A percentile compares a stretch with the other conserved stretches of the same genome.
Conservation (phyloP, 2,888 invertebrate genomes). For the Eucera pruinosa region DNA sequence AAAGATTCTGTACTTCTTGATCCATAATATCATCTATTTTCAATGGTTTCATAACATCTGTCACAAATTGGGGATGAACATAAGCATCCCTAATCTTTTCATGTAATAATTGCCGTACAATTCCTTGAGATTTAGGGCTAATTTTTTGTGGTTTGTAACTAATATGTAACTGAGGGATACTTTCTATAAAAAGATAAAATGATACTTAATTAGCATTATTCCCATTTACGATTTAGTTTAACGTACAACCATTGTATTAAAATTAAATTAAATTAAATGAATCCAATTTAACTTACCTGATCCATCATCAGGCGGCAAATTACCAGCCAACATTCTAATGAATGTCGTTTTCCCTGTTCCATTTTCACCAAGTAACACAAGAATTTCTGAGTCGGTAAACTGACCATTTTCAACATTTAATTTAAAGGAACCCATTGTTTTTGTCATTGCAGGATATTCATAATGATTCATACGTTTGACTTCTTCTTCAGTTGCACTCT, state of each 20-base stretch:
- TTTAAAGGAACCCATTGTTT: conserved; percentile 92
- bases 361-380: conserved; percentile 98
- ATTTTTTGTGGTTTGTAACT: conserved; percentile 99
- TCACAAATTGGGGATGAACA: conserved; percentile 98
- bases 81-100: conserved; percentile 99
- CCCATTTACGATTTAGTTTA: neutral
- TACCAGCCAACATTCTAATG: conserved; percentile 99
- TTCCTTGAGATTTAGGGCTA: conserved; percentile 97
- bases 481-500: conserved; percentile 98
- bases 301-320: conserved; percentile 94
- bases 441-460: conserved; percentile 96
- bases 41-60: conserved; percentile 99
- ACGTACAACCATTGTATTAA: neutral
- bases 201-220: neutral
- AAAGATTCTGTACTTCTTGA: conserved; percentile 98
- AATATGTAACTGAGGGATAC: conserved; percentile 96
- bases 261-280: conserved; percentile 1
- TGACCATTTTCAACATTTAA: conserved; percentile 94
- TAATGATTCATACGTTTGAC: conserved; percentile 98
- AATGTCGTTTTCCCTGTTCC: conserved; percentile 99
- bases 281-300: conserved; percentile 84
- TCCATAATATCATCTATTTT: conserved; percentile 99
- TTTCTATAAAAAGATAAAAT: conserved; percentile 83
- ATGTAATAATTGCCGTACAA: conserved; percentile 96
- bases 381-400: conserved; percentile 99